phyloP scores from a whole-genome alignment of 2,888 invertebrate genomes.

The Eristalinus sepulchralis region DNA sequence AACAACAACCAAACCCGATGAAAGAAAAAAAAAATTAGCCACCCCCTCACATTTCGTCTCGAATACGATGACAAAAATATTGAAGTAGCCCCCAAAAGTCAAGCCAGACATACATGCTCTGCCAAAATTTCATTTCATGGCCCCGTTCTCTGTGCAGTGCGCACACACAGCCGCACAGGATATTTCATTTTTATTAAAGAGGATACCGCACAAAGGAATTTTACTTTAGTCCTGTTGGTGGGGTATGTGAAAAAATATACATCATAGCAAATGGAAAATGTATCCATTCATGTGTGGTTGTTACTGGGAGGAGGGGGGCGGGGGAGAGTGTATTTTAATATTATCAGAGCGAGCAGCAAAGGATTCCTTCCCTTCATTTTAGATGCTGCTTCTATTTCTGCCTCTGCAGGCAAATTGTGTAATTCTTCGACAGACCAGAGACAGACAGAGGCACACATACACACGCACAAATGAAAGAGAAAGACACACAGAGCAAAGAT shows the following conservation, averaged over 20 bases:
- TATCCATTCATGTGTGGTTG: conserved; percentile 65
- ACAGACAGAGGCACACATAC: conserved; percentile 15
- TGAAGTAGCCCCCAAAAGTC: conserved; percentile 51
- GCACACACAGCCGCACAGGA: conserved; percentile 16
- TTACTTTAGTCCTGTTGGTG: conserved; percentile 8
- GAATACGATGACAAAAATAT: conserved; percentile 45
- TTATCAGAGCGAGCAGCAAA: conserved; percentile 40
- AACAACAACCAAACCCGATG: conserved; percentile 5
- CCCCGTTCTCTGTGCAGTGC: neutral
- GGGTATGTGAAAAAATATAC: conserved; percentile 31
- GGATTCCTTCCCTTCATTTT: conserved; percentile 62
- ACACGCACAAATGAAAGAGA: neutral
- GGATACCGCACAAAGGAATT: conserved; percentile 49
- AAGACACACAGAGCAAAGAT: neutral
- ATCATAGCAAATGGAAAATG: conserved; percentile 58
- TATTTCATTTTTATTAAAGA: conserved; percentile 70
- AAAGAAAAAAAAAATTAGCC: conserved; percentile 47
- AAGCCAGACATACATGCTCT: conserved; percentile 46
- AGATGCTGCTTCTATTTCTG: conserved; percentile 5
- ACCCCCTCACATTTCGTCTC: conserved; percentile 15
- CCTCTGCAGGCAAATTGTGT: conserved; percentile 36
- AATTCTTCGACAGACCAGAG: conserved; percentile 50
- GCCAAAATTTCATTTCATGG: conserved; percentile 48
- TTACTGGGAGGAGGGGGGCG: too few relatives aligned
- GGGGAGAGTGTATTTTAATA: conserved; percentile 52